Conservation (phyloP, 2,797 vertebrate species). For the Mycteria americana region DNA sequence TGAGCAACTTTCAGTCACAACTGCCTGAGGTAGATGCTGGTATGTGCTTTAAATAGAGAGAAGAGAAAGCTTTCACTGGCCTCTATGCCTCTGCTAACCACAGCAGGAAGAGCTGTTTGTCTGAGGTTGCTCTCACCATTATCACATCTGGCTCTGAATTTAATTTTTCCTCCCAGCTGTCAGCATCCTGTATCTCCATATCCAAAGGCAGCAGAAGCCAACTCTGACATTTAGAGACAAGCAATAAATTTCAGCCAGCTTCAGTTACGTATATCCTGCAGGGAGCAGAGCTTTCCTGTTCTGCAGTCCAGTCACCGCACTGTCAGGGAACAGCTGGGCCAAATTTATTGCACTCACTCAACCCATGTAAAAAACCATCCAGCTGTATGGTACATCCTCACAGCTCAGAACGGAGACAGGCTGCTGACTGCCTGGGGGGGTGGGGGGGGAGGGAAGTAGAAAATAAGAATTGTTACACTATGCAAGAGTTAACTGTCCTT, state of each 20-base stretch:
- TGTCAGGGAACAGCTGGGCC: background rate
- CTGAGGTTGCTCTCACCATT: constrained; percentile 33
- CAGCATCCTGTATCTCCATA: background rate
- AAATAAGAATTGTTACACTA: background rate
- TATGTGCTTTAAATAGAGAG: background rate
- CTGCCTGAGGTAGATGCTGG: background rate
- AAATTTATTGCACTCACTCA: background rate
- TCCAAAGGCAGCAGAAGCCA: constrained; percentile 20
- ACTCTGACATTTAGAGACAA: background rate
- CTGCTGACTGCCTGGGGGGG: background rate
- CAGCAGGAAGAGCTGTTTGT: constrained; percentile 51
- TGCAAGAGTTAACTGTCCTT: rapidly evolving
- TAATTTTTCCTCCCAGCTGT: background rate
- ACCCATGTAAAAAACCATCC: too few relatives aligned
- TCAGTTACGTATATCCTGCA: background rate
- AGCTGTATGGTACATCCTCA: background rate
- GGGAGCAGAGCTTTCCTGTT: background rate
- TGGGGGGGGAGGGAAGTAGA: too few relatives aligned
- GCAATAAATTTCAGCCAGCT: constrained; percentile 31
- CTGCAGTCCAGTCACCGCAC: background rate
- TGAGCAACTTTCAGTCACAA: background rate
- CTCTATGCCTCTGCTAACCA: constrained; percentile 26
- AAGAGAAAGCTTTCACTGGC: constrained; percentile 49
- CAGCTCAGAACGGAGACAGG: background rate
- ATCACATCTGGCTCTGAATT: background rate